Conservation (phyloP, 1,140 invertebrate species). For the Lepidurus arcticus region DNA sequence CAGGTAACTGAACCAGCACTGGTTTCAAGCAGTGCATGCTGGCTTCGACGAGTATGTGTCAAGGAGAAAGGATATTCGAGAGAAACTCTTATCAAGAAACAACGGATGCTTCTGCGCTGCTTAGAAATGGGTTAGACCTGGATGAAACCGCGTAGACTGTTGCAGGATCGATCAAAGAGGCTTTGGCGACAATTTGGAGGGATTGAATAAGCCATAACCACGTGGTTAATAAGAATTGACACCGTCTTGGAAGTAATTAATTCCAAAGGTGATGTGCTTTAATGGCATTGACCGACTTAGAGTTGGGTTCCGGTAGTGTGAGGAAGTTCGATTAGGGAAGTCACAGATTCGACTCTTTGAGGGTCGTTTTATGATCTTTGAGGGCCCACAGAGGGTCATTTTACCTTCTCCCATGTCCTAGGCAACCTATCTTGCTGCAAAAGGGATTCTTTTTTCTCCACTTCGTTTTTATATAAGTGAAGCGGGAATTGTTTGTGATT, state of each 20-base stretch:
- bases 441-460: too few species aligned
- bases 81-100: slow-evolving; percentile 4
- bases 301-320: too few species aligned
- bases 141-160: background rate
- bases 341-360: too few species aligned
- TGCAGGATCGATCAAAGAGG: background rate
- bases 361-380: too few species aligned
- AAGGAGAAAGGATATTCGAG: slow-evolving; percentile 5
- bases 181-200: background rate
- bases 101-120: background rate
- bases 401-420: too few species aligned
- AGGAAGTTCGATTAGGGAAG: too few species aligned
- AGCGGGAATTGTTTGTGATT: too few species aligned
- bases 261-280: background rate
- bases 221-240: background rate
- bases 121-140: background rate
- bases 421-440: too few species aligned
- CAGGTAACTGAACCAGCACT: background rate
- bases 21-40: background rate
- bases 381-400: too few species aligned
- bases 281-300: slow-evolving; percentile 6
- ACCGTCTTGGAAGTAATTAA: too few species aligned
- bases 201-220: background rate
- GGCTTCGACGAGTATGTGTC: background rate
- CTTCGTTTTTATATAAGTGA: too few species aligned